Evolutionary conservation across 2,113 vertebrate genomes (phyloP), one percentile per base, ranked within the genome.

Genomic region (Mystacornis crossleyi): DNA sequence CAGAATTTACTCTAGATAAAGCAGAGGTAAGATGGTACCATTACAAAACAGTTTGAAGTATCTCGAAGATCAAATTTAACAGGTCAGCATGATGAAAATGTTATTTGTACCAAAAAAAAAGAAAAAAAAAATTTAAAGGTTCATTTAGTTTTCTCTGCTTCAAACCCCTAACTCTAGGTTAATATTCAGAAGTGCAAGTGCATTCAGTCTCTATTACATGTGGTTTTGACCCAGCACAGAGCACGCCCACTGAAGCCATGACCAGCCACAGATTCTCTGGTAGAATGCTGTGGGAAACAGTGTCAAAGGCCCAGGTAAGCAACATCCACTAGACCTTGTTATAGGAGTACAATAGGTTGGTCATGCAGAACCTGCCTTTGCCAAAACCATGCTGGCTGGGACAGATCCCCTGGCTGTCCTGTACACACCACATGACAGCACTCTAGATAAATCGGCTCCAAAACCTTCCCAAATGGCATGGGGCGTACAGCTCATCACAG

Each of bases 211-310:
- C 60, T 47, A 38, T 33, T 38, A 38, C 12, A 33, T 3, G 7
- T 70, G 18, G 23, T 48, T 48, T 36, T 54, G 26, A 54, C 18
- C 23, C 38, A 86, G 74, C 29, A 66, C 31, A 61, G 14, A 42
- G 21, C 12, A 42, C 0, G 0, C 8, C 9, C 19, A 73, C 24
- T 14, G 13, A 60, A 60, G 60, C n/a, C 67, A 48, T 0, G 1
- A 36, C 40, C 34, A 80, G 53, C 18, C 53, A 40, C 61, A 54
- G 26, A n/a, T 21, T 61, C 40, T 67, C 54, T 54, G 55, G 9
- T 1, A 14, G n/a, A 36, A 33, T 4, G n/a, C 29, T 23, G 18
- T 65, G 40, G 53, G 47, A 67, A 74, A 55, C 31, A 12, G 10
- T 12, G 18, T 15, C 47, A 74, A 38, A 60, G 55, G 67, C 28